Percentiles rank a stretch among this genome's conserved stretches.
Conservation (phyloP, 2,113 vertebrate species). For the Dicerorhinus sumatrensis region DNA sequence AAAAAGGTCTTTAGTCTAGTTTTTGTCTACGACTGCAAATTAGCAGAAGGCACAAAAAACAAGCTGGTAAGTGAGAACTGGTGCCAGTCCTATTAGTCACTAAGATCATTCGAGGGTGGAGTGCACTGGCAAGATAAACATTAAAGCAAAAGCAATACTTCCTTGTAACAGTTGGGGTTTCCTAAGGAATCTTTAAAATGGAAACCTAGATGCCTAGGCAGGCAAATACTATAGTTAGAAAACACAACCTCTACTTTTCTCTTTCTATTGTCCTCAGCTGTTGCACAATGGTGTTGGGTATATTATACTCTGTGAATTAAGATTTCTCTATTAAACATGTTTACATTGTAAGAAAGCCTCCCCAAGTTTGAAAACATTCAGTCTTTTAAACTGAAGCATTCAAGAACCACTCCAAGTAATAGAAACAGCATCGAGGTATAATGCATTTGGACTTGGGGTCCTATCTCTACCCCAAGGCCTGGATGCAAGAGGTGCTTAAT, state of each 20-base stretch:
- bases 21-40: constrained; percentile 50
- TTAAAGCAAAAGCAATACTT: constrained; percentile 69
- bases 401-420: not conserved
- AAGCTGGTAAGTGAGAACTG: not conserved
- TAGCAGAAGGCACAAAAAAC: constrained; percentile 12
- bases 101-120: constrained; percentile 67
- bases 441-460: not conserved
- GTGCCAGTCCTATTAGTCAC: constrained; percentile 70
- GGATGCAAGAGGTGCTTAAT: not conserved
- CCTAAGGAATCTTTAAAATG: constrained; percentile 32
- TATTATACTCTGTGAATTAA: not conserved
- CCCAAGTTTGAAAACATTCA: not conserved
- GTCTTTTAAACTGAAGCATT: not conserved
- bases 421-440: not conserved
- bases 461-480: not conserved
- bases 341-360: not conserved
- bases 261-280: not conserved
- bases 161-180: constrained; percentile 57
- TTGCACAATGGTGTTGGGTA: not conserved
- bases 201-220: constrained; percentile 18
- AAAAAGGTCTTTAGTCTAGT: not conserved
- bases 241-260: not conserved
- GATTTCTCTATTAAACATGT: not conserved
- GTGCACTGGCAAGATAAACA: constrained; percentile 54
- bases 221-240: constrained; percentile 4